These are phyloP conservation scores for Anguilla megastoma DNA, from an alignment of 2,797 vertebrate genomes.

Conservation along the genomic window DNA sequence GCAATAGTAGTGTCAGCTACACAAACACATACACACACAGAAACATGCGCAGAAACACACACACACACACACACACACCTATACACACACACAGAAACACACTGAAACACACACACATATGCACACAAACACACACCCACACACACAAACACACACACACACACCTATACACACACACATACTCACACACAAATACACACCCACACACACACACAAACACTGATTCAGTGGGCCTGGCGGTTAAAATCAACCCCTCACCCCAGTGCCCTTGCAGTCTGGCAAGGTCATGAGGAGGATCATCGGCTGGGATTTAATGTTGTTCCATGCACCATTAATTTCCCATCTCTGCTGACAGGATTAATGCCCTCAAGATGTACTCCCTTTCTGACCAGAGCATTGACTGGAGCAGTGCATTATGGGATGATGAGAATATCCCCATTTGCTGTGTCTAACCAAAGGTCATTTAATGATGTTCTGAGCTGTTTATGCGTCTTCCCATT, in stretches of 20 bases:
- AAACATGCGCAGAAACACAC: no score
- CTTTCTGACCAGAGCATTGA: conserved; percentile 35
- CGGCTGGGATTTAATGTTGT: conserved; percentile 60
- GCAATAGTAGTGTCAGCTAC: background rate
- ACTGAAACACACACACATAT: background rate
- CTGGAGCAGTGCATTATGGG: conserved; percentile 36
- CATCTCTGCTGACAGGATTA: conserved; percentile 52
- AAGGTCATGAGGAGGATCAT: conserved; percentile 52
- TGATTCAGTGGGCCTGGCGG: background rate
- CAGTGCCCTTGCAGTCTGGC: conserved; percentile 46
- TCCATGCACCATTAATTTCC: conserved; percentile 62
- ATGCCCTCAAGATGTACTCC: conserved; percentile 54
- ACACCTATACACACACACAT: background rate
- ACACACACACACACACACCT: no score
- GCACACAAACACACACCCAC: background rate
- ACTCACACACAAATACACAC: background rate
- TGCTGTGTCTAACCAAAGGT: background rate
- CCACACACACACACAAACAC: background rate
- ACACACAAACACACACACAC: background rate
- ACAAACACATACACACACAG: background rate
- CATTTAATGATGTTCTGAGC: background rate
- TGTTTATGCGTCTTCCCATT: background rate
- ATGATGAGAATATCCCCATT: background rate
- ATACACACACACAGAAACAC: no score
- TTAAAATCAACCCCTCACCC: conserved; percentile 19